phyloP scores from a whole-genome alignment of 2,888 invertebrate genomes.

The Pachydiplax longipennis region DNA sequence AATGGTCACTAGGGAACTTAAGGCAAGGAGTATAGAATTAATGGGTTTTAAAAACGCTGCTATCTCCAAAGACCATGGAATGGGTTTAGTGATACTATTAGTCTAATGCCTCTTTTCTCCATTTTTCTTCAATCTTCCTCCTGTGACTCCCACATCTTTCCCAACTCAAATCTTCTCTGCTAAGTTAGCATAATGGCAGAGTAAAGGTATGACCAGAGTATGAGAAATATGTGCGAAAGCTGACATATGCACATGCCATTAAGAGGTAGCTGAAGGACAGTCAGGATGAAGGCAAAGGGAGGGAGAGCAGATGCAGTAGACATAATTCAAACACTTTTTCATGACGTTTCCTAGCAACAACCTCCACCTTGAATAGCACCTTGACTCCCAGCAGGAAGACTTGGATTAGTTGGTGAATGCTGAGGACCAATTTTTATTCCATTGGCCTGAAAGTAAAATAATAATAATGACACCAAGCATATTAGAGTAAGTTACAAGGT shows the following conservation, averaged over 20 bases:
- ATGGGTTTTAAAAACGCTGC: background rate
- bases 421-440: constrained; percentile 99
- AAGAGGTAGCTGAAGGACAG: constrained; percentile 37
- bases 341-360: constrained; percentile 73
- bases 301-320: constrained; percentile 39
- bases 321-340: constrained; percentile 15
- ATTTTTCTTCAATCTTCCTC: background rate
- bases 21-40: background rate
- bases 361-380: constrained; percentile 81
- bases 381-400: constrained; percentile 79
- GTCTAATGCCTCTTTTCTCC: constrained; percentile 33
- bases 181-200: background rate
- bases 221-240: background rate
- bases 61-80: constrained; percentile 39
- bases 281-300: constrained; percentile 36
- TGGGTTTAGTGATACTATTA: constrained; percentile 36
- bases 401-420: constrained; percentile 90
- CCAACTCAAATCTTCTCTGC: background rate
- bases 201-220: background rate
- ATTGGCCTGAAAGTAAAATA: constrained; percentile 79
- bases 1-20: background rate
- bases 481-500: background rate
- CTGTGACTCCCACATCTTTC: constrained; percentile 20
- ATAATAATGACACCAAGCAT: background rate
- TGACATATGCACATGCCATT: constrained; percentile 32